A percentile compares a stretch with the other conserved stretches of the same genome.
Evolutionary conservation across 2,888 invertebrate genomes (phyloP).

Genomic region (Orchestes rusci): DNA sequence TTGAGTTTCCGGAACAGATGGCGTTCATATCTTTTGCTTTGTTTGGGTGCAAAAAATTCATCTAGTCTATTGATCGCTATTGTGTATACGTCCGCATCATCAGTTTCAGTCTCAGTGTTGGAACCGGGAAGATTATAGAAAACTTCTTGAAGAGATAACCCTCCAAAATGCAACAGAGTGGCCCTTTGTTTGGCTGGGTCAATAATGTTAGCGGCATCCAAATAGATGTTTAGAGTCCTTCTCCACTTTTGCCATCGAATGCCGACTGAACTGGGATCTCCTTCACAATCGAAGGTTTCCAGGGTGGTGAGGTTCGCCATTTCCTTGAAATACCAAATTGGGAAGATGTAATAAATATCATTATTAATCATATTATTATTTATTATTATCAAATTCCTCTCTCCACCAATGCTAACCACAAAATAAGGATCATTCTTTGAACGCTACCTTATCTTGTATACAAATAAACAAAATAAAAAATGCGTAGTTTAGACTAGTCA

Average conservation of each 20-base stretch:
- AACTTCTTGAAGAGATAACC: no score
- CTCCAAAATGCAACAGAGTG: slow-evolving; percentile 17
- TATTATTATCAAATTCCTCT: no score
- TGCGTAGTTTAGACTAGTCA: no score
- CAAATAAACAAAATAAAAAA: no score
- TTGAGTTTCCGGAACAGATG: slow-evolving; percentile 32
- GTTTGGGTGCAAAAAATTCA: slow-evolving; percentile 30
- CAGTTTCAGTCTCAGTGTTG: slow-evolving; percentile 26
- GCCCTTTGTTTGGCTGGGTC: slow-evolving; percentile 21
- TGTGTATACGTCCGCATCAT: slow-evolving; percentile 5
- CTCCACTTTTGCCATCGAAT: slow-evolving; percentile 26
- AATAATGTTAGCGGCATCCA: slow-evolving; percentile 21
- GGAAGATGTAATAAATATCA: no score
- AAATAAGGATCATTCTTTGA: no score
- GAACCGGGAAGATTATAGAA: slow-evolving; percentile 29
- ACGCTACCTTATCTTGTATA: no score
- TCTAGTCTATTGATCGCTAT: slow-evolving; percentile 24
- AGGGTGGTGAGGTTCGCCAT: no score
- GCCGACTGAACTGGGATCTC: slow-evolving; percentile 17
- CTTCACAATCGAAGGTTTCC: slow-evolving; percentile 23
- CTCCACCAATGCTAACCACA: no score
- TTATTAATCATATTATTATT: no score
- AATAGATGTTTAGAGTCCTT: slow-evolving; percentile 22
- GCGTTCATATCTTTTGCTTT: slow-evolving; percentile 28
- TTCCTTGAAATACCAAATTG: no score